Evolutionary conservation across 2,888 invertebrate genomes (phyloP), one percentile per base, ranked within the genome.

Genomic region (Coremacera marginata): DNA sequence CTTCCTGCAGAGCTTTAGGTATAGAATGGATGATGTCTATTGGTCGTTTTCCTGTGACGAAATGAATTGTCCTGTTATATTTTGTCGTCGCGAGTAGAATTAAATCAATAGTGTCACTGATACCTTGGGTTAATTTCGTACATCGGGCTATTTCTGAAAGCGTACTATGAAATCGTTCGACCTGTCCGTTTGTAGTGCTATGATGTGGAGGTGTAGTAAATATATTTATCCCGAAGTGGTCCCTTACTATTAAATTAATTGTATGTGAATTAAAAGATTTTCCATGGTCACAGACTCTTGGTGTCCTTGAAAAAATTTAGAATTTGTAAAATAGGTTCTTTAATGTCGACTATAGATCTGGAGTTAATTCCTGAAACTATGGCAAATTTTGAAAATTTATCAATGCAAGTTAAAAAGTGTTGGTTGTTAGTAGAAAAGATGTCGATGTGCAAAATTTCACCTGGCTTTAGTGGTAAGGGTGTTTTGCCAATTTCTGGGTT

Each of bases 31-130:
- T 27, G 14, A 78, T 72, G 51, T 76, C 74, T 14, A 77, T 71
- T n/a, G 80, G 80, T 31, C 34, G 73, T 55, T 71, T 75, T 4
- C 77, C 63, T 11, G 74, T 76, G 9, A 74, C 71, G 5, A 72
- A 78, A 34, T 78, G 76, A 37, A 78, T 76, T 14, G 80, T 80
- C 51, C 49, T 68, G 55, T 80, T 80, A 57, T 80, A 80, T 37
- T 79, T 62, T 52, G 57, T 71, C 14, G 77, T 75, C 8, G 78
- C 65, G 2, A 25, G 60, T 19, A 79, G 44, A 25, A 78, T 72
- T 5, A 79, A 57, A 4, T 79, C 75, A 27, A 65, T 37, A 11
- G 79, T 79, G 63, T 81, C 74, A 11, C 70, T 74, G 11, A 78
- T 62, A 22, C 60, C 25, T 22, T 73, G 75, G 25, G 78, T 78